Evolutionary conservation across 37 sponge, comb jelly and placozoan species (phyloP).

Genomic region (Cliona cf. orientalis): DNA sequence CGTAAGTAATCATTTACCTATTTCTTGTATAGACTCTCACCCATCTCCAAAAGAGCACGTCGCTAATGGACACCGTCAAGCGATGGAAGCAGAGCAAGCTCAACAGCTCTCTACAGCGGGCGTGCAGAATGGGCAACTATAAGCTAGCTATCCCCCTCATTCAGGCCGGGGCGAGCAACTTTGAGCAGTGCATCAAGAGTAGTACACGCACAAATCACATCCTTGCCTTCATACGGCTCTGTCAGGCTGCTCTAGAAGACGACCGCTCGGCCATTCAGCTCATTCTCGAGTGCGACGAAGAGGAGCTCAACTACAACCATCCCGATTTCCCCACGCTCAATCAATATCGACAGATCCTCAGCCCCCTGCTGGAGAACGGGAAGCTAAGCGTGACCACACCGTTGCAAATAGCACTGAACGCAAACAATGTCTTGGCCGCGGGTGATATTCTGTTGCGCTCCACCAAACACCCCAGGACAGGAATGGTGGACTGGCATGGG

Average conservation of each 20-base stretch:
- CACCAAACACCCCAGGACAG: conserved; percentile 21
- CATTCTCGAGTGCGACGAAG: conserved; percentile 37
- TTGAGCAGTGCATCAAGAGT: conserved; percentile 50
- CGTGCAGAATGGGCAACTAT: conserved; percentile 45
- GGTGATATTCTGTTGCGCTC: conserved; percentile 25
- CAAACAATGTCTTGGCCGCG: conserved; percentile 24
- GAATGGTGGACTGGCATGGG: conserved; percentile 67
- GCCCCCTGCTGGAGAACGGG: conserved; percentile 58
- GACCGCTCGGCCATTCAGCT: conserved; percentile 46
- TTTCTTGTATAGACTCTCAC: conserved; percentile 20
- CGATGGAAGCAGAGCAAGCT: conserved; percentile 34
- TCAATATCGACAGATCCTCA: conserved; percentile 38
- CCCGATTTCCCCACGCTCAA: conserved; percentile 9
- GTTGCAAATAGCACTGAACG: conserved; percentile 41
- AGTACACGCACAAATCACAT: conserved; percentile 54
- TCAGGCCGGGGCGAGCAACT: conserved; percentile 55
- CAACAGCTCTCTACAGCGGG: conserved; percentile 25
- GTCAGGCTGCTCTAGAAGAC: conserved; percentile 55
- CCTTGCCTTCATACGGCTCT: conserved; percentile 58
- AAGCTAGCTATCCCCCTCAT: conserved; percentile 41
- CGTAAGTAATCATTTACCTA: background rate
- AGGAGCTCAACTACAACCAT: background rate
- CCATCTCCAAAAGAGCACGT: background rate
- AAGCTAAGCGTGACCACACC: conserved; percentile 34
- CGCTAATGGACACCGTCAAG: conserved; percentile 1